Percentiles rank a stretch among this genome's conserved stretches.
Conservation (phyloP, 2,113 vertebrate genomes). For the Podiceps cristatus region DNA sequence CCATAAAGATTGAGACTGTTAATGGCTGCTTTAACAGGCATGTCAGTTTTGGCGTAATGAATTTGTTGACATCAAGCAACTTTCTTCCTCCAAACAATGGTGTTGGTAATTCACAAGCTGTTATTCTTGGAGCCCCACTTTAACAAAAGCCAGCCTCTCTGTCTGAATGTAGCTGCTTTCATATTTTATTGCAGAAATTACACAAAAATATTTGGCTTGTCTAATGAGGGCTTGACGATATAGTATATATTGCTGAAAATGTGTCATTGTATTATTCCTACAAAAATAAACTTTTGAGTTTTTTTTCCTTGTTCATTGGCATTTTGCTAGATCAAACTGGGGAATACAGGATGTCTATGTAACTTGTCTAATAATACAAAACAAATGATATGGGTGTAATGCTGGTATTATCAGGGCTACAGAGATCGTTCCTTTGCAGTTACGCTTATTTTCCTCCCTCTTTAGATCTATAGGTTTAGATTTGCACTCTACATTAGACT, state of each 20-base stretch:
- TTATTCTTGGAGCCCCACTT: slow-evolving; percentile 68
- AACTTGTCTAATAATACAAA: slow-evolving; percentile 55
- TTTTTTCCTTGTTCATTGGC: slow-evolving; percentile 42
- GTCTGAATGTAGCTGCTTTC: slow-evolving; percentile 69
- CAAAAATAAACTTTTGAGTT: slow-evolving; percentile 58
- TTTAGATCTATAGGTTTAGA: neutral
- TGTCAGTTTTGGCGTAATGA: slow-evolving; percentile 43
- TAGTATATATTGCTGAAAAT: slow-evolving; percentile 71
- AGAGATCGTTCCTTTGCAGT: neutral
- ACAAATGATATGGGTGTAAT: neutral
- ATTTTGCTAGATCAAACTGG: slow-evolving; percentile 64
- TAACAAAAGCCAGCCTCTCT: slow-evolving; percentile 69
- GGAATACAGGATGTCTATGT: slow-evolving; percentile 25
- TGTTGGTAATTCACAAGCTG: slow-evolving; percentile 68
- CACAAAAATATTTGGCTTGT: slow-evolving; percentile 75
- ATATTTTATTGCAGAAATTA: slow-evolving; percentile 75
- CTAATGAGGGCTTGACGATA: slow-evolving; percentile 55
- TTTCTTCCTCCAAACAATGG: slow-evolving; percentile 38
- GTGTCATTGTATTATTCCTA: slow-evolving; percentile 66
- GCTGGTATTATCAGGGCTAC: neutral
- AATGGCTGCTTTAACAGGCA: neutral
- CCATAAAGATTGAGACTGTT: neutral
- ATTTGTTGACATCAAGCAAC: slow-evolving; percentile 46
- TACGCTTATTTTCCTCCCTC: neutral
- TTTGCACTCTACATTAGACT: neutral